phyloP scores from a whole-genome alignment of 2,797 vertebrate species.

The Gymnothorax reevesii region DNA sequence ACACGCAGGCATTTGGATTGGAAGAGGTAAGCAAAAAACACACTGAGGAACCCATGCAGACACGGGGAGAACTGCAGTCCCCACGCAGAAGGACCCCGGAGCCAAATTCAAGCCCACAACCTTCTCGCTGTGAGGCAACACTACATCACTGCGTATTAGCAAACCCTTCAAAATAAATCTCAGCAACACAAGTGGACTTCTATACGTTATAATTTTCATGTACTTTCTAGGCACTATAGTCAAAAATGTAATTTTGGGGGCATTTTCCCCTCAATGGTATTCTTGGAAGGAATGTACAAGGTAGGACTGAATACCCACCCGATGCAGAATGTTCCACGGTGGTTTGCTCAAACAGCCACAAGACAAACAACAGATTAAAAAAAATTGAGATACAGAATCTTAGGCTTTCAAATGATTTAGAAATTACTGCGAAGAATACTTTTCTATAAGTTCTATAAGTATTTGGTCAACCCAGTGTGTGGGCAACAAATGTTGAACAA shows the following conservation, averaged over 20 bases:
- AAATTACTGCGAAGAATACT: neutral
- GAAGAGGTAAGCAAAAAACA: no score
- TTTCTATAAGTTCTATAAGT: neutral
- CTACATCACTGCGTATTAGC: neutral
- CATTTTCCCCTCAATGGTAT: neutral
- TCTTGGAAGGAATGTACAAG: neutral
- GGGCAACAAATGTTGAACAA: neutral
- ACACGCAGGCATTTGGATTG: no score
- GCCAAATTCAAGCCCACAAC: no score
- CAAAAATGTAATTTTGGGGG: neutral
- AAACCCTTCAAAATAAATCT: neutral
- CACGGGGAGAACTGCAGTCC: no score
- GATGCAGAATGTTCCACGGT: neutral
- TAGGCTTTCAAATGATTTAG: neutral
- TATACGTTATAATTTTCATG: neutral
- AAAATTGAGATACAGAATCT: neutral
- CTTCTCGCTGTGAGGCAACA: no score
- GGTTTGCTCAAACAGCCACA: neutral
- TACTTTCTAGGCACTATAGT: neutral
- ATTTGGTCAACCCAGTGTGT: neutral
- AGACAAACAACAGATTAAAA: neutral
- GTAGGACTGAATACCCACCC: neutral
- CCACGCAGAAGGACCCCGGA: no score
- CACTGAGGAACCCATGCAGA: no score
- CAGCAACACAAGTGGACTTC: neutral